Evolutionary conservation across 2,888 invertebrate species (phyloP), one percentile per base, ranked within the genome.

Genomic region (Seira ritae): DNA sequence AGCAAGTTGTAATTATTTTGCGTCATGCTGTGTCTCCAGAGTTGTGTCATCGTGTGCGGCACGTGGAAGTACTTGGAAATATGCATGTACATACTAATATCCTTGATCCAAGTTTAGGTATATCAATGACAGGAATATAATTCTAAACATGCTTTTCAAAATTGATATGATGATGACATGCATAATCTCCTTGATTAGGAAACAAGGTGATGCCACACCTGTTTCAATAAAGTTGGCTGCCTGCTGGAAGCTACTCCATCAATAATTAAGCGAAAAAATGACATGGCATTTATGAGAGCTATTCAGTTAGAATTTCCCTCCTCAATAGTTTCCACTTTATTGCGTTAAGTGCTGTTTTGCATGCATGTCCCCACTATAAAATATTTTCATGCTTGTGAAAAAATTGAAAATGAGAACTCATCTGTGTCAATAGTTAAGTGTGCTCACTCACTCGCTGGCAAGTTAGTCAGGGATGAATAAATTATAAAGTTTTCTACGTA

Each of bases 401-500:
- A 23, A n/a, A n/a, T n/a, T 19, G 37, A 72, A 79, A 80, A 65
- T 70, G 69, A 20, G 46, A 80, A 80, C 50, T 80, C 80, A 80
- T 80, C 80, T 80, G 80, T 80, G 80, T 80, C 80, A 80, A 80
- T 80, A 80, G 70, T 70, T 17, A 69, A 70, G 74, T 80, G 69
- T 80, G 69, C 75, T 42, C 31, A 66, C 78, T 78, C 66, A 67
- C 66, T n/a, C n/a, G n/a, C n/a, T n/a, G n/a, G n/a, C n/a, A n/a
- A n/a, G n/a, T n/a, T n/a, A n/a, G n/a, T 69, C 79, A 80, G 19
- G 69, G 24, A 79, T 73, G 79, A 73, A 80, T 80, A 80, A 80
- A 75, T 80, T 80, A 82, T 72, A 76, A 46, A 0, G 22, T 37
- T 62, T 60, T 74, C 74, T 74, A 73, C 69, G 72, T 69, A 65